Percentiles rank a stretch among this genome's conserved stretches.
Conservation (phyloP, 2,888 invertebrate species). For the Rhopalosiphum nymphaeae region DNA sequence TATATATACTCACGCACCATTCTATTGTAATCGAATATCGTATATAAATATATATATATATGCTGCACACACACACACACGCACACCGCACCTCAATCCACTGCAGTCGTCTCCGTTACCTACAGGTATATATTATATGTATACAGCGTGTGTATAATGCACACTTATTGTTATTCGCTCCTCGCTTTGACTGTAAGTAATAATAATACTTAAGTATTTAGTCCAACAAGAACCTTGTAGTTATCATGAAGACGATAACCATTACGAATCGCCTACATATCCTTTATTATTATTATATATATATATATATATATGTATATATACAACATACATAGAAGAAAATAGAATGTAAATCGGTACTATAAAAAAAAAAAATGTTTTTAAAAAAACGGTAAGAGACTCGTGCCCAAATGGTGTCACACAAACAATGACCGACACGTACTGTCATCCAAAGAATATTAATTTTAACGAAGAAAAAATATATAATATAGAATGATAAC, state of each 20-base stretch:
- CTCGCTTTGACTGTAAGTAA: slow-evolving; percentile 19
- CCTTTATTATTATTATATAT: not conserved
- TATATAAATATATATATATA: not conserved
- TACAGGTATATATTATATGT: not conserved
- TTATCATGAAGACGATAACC: slow-evolving; percentile 13
- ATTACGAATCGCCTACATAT: slow-evolving; percentile 41
- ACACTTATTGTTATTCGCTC: slow-evolving; percentile 46
- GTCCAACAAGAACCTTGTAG: not conserved
- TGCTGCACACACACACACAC: not conserved
- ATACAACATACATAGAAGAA: not conserved
- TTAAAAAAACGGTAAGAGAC: not conserved
- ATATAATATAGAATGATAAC: not conserved
- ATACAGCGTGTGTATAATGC: not conserved
- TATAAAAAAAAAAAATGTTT: not conserved
- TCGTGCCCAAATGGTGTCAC: slow-evolving; percentile 52
- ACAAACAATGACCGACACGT: slow-evolving; percentile 22
- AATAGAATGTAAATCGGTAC: not conserved
- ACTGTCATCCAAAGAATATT: slow-evolving; percentile 5
- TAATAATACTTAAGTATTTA: slow-evolving; percentile 41
- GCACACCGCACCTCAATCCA: not conserved
- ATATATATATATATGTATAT: not conserved
- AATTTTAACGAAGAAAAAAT: slow-evolving; percentile 22
- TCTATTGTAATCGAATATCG: slow-evolving; percentile 6
- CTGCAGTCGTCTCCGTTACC: not conserved
- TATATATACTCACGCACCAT: not conserved